These are phyloP conservation scores for Lycocerus yunnanus DNA, from an alignment of 2,888 invertebrate genomes.

Conservation along the genomic window DNA sequence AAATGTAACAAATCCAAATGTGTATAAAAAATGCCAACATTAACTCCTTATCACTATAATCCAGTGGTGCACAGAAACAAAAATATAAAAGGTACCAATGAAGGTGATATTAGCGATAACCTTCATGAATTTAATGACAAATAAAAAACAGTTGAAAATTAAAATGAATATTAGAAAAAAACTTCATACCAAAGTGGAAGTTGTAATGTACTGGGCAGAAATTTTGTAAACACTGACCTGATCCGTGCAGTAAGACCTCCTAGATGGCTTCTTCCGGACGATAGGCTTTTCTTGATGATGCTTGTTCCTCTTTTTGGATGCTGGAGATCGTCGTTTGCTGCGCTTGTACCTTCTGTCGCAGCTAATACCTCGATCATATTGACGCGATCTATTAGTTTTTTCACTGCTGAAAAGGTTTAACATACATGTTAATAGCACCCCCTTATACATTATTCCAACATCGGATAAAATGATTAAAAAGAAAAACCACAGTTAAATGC, in stretches of 20 bases:
- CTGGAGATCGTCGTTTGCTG: conserved; percentile 82
- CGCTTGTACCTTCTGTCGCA: conserved; percentile 84
- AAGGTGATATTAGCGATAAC: conserved; percentile 13
- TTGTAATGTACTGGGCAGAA: conserved; percentile 13
- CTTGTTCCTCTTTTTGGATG: conserved; percentile 75
- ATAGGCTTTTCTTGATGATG: conserved; percentile 63
- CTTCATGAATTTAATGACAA: conserved; percentile 11
- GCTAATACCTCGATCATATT: conserved; percentile 75
- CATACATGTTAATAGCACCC: neutral
- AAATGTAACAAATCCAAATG: neutral
- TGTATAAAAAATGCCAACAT: neutral
- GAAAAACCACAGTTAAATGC: neutral
- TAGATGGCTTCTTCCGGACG: conserved; percentile 50
- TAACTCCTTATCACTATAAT: neutral
- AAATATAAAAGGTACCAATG: neutral
- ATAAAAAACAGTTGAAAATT: conserved; percentile 10
- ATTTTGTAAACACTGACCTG: conserved; percentile 45
- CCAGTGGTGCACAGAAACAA: conserved; percentile 21
- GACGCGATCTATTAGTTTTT: conserved; percentile 62
- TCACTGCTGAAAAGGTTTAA: conserved; percentile 59
- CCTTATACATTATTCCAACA: neutral
- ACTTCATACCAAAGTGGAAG: conserved; percentile 23
- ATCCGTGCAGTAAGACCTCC: conserved; percentile 58
- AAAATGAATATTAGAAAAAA: conserved; percentile 25
- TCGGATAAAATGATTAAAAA: neutral